Base-by-base conservation (phyloP, 2,888 invertebrate species). In the Glomeris marginata region DNA sequence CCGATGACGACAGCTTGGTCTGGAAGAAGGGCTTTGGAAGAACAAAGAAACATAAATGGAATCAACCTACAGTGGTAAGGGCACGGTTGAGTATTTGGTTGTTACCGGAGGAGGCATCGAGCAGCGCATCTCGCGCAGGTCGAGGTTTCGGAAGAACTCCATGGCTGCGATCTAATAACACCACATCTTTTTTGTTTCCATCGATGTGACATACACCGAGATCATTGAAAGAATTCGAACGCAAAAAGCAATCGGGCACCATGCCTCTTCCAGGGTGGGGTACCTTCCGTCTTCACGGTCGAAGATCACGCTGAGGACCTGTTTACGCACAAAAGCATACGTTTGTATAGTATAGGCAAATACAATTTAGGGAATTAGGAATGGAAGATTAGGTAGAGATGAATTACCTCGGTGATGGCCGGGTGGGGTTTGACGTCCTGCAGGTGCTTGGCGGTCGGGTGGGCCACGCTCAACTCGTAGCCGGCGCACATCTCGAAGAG, bases 401-500 rank as follows among this genome's bases (percentile, higher is more conserved):
- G 36, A 36, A 11, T 43, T 11, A 53, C 64, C 66, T 69, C 53
- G 33, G 53, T 44, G 64, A 84, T 83, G 70, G 82, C 80, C 10
- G 51, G 38, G 49, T 52, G 77, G 61, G 75, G 71, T 59, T 77
- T 76, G 58, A 83, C 68, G 66, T 81, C 77, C 67, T 80, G 68
- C 64, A 84, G 71, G 62, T 88, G 77, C 56, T 78, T 78, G 2
- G 80, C 76, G 57, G 81, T 76, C 45, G 84, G 83, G 62, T 77
- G 76, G 47, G 85, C 77, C 38, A 80, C 73, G 58, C 80, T 77
- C 55, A 88, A 69, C 62, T 87, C 84, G 57, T 81, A 78, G 37
- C 86, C 91, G 16, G 85, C 80, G 60, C 86, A 81, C 90, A 91
- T 91, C 71, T 91, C 91, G 66, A 84, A 90, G 51, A 92, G 71